Conservation (phyloP, 2,888 invertebrate species). For the Scaeva pyrastri region DNA sequence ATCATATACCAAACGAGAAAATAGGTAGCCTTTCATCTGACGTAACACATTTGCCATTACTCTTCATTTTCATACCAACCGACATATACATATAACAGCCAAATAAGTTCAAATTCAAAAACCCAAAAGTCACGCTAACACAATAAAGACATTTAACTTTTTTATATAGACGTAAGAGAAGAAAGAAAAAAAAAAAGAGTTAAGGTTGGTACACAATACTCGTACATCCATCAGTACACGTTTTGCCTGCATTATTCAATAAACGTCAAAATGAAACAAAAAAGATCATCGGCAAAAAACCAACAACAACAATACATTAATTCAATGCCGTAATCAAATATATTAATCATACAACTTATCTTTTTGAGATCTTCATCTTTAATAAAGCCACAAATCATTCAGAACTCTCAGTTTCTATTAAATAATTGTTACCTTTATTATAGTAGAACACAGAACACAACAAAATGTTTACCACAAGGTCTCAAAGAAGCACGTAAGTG, state of each 20-base stretch:
- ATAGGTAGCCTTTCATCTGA: constrained; percentile 61
- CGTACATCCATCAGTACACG: constrained; percentile 33
- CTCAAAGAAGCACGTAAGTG: constrained; percentile 41
- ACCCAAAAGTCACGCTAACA: constrained; percentile 66
- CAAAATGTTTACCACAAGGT: constrained; percentile 14
- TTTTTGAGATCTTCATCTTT: constrained; percentile 35
- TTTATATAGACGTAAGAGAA: constrained; percentile 65
- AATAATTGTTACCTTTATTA: neutral
- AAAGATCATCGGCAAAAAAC: neutral
- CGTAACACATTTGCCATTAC: constrained; percentile 35
- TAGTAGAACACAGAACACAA: constrained; percentile 34
- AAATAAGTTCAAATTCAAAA: constrained; percentile 68
- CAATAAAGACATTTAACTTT: neutral
- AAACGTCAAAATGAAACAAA: constrained; percentile 26
- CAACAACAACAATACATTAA: neutral
- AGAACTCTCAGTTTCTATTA: constrained; percentile 16
- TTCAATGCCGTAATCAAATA: constrained; percentile 57
- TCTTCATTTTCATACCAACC: constrained; percentile 14
- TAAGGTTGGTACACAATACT: constrained; percentile 31
- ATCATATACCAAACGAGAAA: constrained; percentile 21
- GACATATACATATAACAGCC: constrained; percentile 44
- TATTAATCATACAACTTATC: constrained; percentile 21
- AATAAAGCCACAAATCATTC: constrained; percentile 36
- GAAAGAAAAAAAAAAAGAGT: constrained; percentile 25
- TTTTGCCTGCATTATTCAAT: constrained; percentile 62